phyloP scores from a whole-genome alignment of 2,113 vertebrate genomes.

The Thunnus maccoyii region DNA sequence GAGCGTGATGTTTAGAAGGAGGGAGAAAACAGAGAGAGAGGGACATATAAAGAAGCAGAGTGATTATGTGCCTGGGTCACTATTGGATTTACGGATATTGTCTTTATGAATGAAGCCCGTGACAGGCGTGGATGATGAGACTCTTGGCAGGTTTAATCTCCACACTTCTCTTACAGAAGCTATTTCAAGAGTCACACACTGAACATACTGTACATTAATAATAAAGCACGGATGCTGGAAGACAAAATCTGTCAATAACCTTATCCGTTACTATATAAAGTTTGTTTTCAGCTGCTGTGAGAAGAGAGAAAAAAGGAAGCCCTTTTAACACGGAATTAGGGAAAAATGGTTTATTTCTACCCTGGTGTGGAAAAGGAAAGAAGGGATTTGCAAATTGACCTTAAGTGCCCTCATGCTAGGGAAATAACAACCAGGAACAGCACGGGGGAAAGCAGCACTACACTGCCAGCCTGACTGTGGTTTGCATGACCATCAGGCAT shows the following conservation, averaged over 20 bases:
- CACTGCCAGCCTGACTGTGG: conserved; percentile 35
- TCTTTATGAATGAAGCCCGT: conserved; percentile 68
- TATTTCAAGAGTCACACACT: conserved; percentile 52
- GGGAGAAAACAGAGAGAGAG: neutral
- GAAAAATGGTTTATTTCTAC: conserved; percentile 33
- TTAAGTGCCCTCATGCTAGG: conserved; percentile 41
- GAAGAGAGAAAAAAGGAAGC: conserved; percentile 24
- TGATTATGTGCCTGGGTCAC: conserved; percentile 68
- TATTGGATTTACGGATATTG: conserved; percentile 70
- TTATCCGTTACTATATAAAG: neutral
- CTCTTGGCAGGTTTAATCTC: conserved; percentile 61
- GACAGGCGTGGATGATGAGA: conserved; percentile 57
- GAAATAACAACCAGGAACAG: conserved; percentile 19
- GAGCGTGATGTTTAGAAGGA: neutral
- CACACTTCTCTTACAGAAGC: conserved; percentile 42
- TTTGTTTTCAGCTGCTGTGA: conserved; percentile 27
- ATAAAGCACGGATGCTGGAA: conserved; percentile 15
- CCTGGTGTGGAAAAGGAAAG: conserved; percentile 38
- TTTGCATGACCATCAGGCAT: conserved; percentile 20
- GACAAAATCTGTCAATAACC: conserved; percentile 20
- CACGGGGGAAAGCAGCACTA: conserved; percentile 34
- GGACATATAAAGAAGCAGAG: conserved; percentile 24
- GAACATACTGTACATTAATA: conserved; percentile 26
- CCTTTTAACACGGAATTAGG: conserved; percentile 48
- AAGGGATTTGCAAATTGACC: conserved; percentile 61